These are phyloP conservation scores for Magallana ariakensis DNA, from an alignment of 1,140 invertebrate species.

Conservation along the genomic window DNA sequence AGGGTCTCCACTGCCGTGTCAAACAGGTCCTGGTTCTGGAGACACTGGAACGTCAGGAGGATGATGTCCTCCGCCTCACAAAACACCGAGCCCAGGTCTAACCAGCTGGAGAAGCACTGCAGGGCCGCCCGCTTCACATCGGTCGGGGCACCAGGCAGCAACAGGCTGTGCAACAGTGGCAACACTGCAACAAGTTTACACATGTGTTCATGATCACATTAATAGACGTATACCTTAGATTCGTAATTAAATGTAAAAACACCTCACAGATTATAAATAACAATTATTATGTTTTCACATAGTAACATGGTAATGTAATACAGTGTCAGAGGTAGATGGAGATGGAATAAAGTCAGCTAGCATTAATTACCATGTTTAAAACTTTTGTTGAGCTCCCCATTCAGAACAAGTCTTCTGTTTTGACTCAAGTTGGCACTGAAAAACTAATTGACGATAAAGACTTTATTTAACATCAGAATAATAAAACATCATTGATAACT, in stretches of 20 bases:
- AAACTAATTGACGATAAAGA: neutral
- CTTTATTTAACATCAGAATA: too few species aligned
- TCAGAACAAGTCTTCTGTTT: slow-evolving; percentile 77
- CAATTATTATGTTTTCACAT: too few species aligned
- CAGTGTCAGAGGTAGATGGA: too few species aligned
- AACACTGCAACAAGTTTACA: slow-evolving; percentile 49
- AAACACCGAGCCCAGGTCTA: slow-evolving; percentile 81
- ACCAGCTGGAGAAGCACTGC: slow-evolving; percentile 85
- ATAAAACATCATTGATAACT: slow-evolving; percentile 57
- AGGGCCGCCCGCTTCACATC: slow-evolving; percentile 79
- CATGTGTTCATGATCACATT: too few species aligned
- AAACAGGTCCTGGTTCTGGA: slow-evolving; percentile 80
- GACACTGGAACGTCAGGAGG: slow-evolving; percentile 77
- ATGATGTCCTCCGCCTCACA: slow-evolving; percentile 75
- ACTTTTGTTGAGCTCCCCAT: slow-evolving; percentile 80
- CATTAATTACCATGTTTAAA: slow-evolving; percentile 67
- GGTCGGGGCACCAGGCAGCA: slow-evolving; percentile 60
- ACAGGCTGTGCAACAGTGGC: slow-evolving; percentile 53
- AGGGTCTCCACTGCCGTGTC: slow-evolving; percentile 85
- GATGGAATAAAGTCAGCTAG: too few species aligned
- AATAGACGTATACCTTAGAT: too few species aligned
- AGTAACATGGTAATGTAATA: too few species aligned
- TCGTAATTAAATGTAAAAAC: too few species aligned
- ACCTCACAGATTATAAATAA: too few species aligned
- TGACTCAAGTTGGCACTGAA: slow-evolving; percentile 24